These are phyloP conservation scores for Corynorhinus townsendii DNA, from an alignment of 2,113 vertebrate species.

Conservation along the genomic window DNA sequence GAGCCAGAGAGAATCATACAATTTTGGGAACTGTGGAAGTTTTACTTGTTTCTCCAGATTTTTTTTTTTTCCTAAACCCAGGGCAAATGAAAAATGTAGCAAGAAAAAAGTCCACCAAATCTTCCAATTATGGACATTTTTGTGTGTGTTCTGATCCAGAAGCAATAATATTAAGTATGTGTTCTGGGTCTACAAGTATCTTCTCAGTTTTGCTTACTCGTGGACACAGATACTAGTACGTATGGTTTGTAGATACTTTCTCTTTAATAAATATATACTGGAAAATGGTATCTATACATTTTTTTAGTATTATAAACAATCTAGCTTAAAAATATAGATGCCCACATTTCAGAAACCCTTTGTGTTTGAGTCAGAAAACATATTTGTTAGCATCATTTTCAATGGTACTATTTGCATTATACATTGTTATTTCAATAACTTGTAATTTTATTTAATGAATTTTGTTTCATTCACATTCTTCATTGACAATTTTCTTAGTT, in stretches of 20 bases:
- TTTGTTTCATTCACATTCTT: background rate
- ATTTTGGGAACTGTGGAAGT: background rate
- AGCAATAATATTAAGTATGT: background rate
- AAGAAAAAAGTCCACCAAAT: background rate
- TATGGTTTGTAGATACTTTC: background rate
- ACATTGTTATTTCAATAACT: background rate
- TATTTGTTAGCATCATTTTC: background rate
- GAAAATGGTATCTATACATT: background rate
- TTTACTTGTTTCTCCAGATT: constrained; percentile 29
- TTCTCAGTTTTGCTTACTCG: background rate
- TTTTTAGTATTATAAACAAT: background rate
- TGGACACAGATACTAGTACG: background rate
- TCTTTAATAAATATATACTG: background rate
- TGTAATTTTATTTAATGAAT: background rate
- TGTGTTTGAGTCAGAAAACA: background rate
- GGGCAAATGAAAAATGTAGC: background rate
- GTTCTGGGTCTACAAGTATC: background rate
- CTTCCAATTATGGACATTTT: background rate
- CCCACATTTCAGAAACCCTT: background rate
- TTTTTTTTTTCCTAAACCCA: background rate
- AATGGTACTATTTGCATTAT: background rate
- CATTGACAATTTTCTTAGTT: background rate
- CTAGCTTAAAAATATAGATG: background rate
- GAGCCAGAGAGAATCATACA: background rate
- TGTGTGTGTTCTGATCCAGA: background rate